Evolutionary conservation across 2,797 vertebrate species (phyloP), one percentile per base, ranked within the genome.

Genomic region (Cercopithecus hamlyni): DNA sequence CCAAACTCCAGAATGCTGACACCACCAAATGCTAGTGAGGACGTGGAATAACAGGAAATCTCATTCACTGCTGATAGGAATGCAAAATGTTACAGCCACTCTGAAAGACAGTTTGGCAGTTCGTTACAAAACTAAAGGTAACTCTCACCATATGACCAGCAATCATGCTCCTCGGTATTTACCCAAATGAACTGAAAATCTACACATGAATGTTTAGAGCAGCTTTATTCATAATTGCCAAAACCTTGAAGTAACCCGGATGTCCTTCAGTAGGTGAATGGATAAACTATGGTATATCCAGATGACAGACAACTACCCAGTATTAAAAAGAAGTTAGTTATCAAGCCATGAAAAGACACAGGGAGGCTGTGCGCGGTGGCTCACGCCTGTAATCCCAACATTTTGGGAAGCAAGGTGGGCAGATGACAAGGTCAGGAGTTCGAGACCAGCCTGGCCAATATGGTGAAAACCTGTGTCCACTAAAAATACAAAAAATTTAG

Each of bases 331-430:
- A 61, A 50, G 48, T 33, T 36, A 50, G n/a, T 17, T 14, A 73
- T 61, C n/a, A 86, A 43, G 36, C 58, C 73, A 55, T 67, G 10
- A 77, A 93, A 72, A 82, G 77, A 58, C 10, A 50, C 10, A 61
- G 0, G 10, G n/a, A 45, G 19, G 20, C 33, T 7, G 7, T 13
- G 61, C 3, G 0, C 61, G 0, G 61, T 33, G 61, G 61, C 61
- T 64, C 58, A 61, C 2, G 5, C 58, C 30, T 33, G 30, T 15
- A 64, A 64, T 64, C 30, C 14, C 61, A 17, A 33, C 67, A 70
- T 8, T 20, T n/a, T 70, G 9, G n/a, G 19, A 70, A 9, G 67
- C n/a, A 7, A 64, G 30, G 61, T 15, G 13, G 30, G 61, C 15
- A 15, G 30, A 64, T 64, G 30, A 64, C 61, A 33, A 64, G 61